Evolutionary conservation across 2,113 vertebrate genomes (phyloP).

Genomic region (Gallinago undulata): DNA sequence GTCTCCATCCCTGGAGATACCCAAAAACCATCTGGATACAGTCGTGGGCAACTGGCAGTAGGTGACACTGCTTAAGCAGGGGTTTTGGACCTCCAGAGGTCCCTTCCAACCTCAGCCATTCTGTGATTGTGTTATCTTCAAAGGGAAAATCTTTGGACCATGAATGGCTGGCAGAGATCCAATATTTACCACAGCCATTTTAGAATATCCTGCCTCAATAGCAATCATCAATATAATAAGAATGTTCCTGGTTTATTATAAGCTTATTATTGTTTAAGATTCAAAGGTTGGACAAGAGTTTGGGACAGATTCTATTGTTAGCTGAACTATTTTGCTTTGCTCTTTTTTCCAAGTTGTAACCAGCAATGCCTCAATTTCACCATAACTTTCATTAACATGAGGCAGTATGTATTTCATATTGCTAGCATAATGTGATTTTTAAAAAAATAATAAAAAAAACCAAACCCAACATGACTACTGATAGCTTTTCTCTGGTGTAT

Average conservation of each 20-base stretch:
- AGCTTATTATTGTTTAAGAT: background rate
- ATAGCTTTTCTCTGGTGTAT: background rate
- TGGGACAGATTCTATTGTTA: background rate
- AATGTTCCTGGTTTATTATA: background rate
- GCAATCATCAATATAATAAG: background rate
- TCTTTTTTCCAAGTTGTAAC: background rate
- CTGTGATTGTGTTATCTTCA: background rate
- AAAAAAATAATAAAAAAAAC: background rate
- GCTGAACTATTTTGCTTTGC: background rate
- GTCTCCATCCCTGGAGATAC: background rate
- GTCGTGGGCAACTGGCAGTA: background rate
- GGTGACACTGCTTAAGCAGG: background rate
- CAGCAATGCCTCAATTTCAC: background rate
- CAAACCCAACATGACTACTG: background rate
- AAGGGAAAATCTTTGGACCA: background rate
- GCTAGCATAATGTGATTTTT: background rate
- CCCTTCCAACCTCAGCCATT: background rate
- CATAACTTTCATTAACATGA: background rate
- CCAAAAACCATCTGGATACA: background rate
- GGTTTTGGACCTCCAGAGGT: background rate
- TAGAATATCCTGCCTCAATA: background rate
- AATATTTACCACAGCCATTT: background rate
- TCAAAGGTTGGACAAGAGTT: background rate
- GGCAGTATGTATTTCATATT: background rate
- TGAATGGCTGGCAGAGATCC: background rate